A percentile compares a stretch with the other conserved stretches of the same genome.
phyloP scores from a whole-genome alignment of 2,797 vertebrate species.

The Gymnocypris eckloni region DNA sequence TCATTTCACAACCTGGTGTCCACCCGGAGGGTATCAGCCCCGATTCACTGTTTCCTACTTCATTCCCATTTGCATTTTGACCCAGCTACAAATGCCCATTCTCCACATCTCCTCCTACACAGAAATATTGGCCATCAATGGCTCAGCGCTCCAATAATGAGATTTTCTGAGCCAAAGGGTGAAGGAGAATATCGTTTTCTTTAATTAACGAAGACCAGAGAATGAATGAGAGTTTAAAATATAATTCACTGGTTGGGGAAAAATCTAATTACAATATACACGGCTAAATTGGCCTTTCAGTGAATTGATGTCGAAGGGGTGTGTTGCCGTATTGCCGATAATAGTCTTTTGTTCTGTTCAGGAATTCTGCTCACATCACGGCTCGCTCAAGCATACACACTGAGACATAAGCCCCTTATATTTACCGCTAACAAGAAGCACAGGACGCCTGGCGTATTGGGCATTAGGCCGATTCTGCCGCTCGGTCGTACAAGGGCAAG shows the following conservation, averaged over 20 bases:
- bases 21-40: constrained; percentile 21
- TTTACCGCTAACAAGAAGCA: constrained; percentile 58
- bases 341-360: constrained; percentile 51
- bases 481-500: constrained; percentile 65
- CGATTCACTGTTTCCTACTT: constrained; percentile 11
- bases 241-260: constrained; percentile 31
- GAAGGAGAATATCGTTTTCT: constrained; percentile 47
- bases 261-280: constrained; percentile 27
- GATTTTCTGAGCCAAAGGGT: constrained; percentile 54
- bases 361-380: constrained; percentile 55
- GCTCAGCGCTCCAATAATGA: constrained; percentile 44
- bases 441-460: constrained; percentile 50
- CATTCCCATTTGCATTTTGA: constrained; percentile 27
- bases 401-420: constrained; percentile 55
- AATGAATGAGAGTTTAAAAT: constrained; percentile 55
- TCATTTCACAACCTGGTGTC: constrained; percentile 34
- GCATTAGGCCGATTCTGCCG: constrained; percentile 55
- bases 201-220: constrained; percentile 53
- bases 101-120: constrained; percentile 13
- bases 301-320: constrained; percentile 50
- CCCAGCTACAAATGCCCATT: constrained; percentile 34
- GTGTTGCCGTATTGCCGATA: constrained; percentile 22
- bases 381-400: constrained; percentile 51
- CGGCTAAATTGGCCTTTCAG: constrained; percentile 39
- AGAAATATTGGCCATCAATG: constrained; percentile 40